phyloP scores from a whole-genome alignment of 2,797 vertebrate genomes.

The Gallirallus australis region DNA sequence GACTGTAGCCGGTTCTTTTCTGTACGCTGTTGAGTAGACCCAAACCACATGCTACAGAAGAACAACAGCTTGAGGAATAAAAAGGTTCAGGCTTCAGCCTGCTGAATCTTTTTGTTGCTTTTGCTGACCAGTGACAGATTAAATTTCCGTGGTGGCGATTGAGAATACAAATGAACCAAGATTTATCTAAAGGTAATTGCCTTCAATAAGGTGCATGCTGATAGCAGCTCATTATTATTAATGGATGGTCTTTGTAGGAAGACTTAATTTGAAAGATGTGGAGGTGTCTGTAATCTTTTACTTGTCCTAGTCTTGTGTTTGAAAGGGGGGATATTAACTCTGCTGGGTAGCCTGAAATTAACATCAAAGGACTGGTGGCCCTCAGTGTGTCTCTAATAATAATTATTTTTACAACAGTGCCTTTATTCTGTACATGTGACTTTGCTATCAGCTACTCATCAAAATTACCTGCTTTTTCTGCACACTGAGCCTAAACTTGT shows the following conservation, averaged over 20 bases:
- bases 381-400: background rate
- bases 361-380: background rate
- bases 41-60: background rate
- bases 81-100: background rate
- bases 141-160: background rate
- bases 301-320: background rate
- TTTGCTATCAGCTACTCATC: background rate
- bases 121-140: background rate
- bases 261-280: background rate
- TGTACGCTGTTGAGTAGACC: background rate
- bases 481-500: background rate
- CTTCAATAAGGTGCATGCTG: background rate
- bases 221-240: background rate
- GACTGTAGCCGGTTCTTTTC: background rate
- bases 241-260: background rate
- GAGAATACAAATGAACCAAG: background rate
- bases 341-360: background rate
- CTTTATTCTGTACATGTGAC: background rate
- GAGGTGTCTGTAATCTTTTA: background rate
- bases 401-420: background rate
- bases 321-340: background rate
- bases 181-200: background rate
- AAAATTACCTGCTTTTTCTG: background rate
- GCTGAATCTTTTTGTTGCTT: background rate
- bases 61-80: background rate